Percentiles rank a stretch among this genome's conserved stretches.
These are phyloP conservation scores for Meghimatium bilineatum DNA, from an alignment of 2,888 invertebrate species.

Conservation along the genomic window DNA sequence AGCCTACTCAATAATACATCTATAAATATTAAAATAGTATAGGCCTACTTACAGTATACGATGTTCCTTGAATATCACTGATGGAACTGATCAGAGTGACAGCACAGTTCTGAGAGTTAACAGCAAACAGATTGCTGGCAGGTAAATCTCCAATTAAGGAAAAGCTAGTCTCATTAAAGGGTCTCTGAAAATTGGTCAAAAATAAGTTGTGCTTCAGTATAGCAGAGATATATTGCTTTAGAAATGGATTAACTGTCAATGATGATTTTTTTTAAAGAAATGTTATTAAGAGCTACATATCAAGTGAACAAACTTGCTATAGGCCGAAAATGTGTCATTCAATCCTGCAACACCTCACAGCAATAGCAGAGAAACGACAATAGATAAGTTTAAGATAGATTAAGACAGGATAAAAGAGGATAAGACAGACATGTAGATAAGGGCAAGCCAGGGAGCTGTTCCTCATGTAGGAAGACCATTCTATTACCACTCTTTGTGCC, in stretches of 20 bases:
- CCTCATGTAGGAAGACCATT: too few relatives aligned
- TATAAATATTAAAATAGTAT: background rate
- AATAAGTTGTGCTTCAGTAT: background rate
- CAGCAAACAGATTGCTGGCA: slow-evolving; percentile 57
- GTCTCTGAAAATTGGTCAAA: slow-evolving; percentile 51
- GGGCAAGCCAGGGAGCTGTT: too few relatives aligned
- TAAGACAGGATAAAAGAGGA: too few relatives aligned
- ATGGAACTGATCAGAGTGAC: slow-evolving; percentile 24
- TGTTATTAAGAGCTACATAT: too few relatives aligned
- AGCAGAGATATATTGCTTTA: background rate
- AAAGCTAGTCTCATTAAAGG: slow-evolving; percentile 58
- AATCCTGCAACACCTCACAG: too few relatives aligned
- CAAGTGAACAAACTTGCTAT: too few relatives aligned
- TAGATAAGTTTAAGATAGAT: too few relatives aligned
- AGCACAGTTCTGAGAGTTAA: slow-evolving; percentile 46
- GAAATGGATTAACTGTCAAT: background rate
- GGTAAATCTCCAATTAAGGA: slow-evolving; percentile 56
- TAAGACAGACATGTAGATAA: too few relatives aligned
- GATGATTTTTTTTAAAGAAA: too few relatives aligned
- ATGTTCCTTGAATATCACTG: background rate
- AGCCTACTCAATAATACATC: background rate
- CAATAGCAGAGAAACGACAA: too few relatives aligned
- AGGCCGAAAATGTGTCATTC: too few relatives aligned
- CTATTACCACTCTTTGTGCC: too few relatives aligned
- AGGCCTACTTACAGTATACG: slow-evolving; percentile 39